phyloP scores from a whole-genome alignment of 2,113 vertebrate species.

The Dasyurus viverrinus region DNA sequence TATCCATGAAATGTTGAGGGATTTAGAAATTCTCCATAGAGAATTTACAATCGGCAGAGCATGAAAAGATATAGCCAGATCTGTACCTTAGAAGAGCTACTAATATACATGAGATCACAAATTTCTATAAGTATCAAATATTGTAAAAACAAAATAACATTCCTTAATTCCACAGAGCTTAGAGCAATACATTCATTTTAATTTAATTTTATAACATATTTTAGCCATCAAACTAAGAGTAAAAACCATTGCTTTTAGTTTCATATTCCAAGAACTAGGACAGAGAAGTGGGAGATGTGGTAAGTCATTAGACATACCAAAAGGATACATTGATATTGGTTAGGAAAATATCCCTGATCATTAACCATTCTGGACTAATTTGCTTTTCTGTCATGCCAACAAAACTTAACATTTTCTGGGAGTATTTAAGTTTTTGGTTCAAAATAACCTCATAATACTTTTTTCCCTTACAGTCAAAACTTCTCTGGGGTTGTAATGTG shows the following conservation, averaged over 20 bases:
- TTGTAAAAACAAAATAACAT: neutral
- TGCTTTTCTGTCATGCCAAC: conserved; percentile 24
- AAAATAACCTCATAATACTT: conserved; percentile 4
- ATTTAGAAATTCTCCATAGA: neutral
- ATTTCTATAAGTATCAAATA: neutral
- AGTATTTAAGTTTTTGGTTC: conserved; percentile 9
- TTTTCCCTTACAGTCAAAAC: neutral
- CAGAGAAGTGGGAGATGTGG: neutral
- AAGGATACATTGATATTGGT: neutral
- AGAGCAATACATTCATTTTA: neutral
- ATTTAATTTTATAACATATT: neutral
- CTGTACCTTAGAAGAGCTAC: neutral
- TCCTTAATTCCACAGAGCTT: neutral
- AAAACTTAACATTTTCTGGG: neutral
- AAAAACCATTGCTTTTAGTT: neutral
- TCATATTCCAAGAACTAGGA: neutral
- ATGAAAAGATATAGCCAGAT: neutral
- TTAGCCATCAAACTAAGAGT: neutral
- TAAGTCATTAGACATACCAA: neutral
- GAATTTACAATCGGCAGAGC: neutral
- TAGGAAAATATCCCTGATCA: neutral
- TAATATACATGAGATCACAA: neutral
- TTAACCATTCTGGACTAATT: neutral
- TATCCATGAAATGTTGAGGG: neutral
- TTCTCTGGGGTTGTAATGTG: conserved; percentile 24